Evolutionary conservation across 2,888 invertebrate species (phyloP), one percentile per base, ranked within the genome.

Genomic region (Sinotaia quadrata): DNA sequence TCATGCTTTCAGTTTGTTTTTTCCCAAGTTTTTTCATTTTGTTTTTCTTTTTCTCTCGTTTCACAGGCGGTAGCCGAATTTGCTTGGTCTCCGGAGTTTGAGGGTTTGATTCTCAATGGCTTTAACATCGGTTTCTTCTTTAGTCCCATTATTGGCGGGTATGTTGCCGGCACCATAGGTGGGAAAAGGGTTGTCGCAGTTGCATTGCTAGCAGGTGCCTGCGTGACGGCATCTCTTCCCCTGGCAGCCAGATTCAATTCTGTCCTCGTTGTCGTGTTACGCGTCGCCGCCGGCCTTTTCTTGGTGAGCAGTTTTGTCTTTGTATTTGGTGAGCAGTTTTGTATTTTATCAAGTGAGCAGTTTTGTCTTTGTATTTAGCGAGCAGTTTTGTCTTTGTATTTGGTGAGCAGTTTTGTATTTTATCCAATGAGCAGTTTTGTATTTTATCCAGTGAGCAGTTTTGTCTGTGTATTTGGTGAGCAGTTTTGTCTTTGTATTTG

Each of bases 131-230:
- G 86, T 21, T 85, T 85, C 68, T 78, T 84, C 51, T 60, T 80
- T 37, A 84, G 84, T 0, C 86, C 85, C 41, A 62, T 86, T 21
- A 78, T 82, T 27, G 85, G 85, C 7, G 86, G 85, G 2, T 81
- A 80, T 76, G 83, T 95, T 29, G 93, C 95, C 0, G 94, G 94
- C 79, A 91, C 91, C 78, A 94, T 93, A 76, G 95, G 95, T 33
- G 95, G 95, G n/a, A 95, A 95, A 86, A 93, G 93, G 89, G 92
- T 94, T 0, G 89, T 95, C 12, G 93, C 94, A 0, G 88, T 94
- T 68, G 95, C 95, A 58, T 93, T 95, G 29, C 88, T 95, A 0
- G 93, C 92, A 8, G 94, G 95, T 0, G 94, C 94, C 0, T 85
- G 95, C n/a, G 93, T 95, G 78, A 95, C 95, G 0, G 84, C 95